These are phyloP conservation scores for Moxostoma hubbsi DNA, from an alignment of 2,797 vertebrate genomes.

Conservation along the genomic window DNA sequence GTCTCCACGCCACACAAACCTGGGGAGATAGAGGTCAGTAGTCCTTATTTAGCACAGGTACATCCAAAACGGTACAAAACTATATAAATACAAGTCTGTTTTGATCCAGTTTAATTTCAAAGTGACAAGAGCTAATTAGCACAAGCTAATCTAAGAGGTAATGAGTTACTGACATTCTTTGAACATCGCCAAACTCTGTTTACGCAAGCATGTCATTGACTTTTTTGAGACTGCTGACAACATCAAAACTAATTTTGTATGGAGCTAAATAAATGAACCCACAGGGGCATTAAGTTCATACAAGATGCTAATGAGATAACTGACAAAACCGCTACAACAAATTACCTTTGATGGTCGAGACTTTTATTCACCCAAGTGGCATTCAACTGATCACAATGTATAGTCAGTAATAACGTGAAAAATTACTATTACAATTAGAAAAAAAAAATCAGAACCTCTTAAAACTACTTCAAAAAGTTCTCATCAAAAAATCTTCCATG, in stretches of 20 bases:
- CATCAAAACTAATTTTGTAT: constrained; percentile 28
- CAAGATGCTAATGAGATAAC: constrained; percentile 55
- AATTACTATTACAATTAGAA: no score
- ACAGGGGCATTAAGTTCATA: not conserved
- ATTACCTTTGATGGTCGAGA: constrained; percentile 25
- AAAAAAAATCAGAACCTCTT: no score
- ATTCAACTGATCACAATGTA: no score
- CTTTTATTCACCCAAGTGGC: no score
- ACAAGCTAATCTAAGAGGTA: not conserved
- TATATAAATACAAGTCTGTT: not conserved
- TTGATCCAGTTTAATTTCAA: not conserved
- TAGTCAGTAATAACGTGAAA: no score
- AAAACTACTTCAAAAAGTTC: no score
- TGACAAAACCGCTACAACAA: constrained; percentile 46
- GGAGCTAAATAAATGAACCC: not conserved
- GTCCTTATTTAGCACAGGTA: not conserved
- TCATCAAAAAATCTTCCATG: no score
- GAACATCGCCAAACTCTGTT: not conserved
- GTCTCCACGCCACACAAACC: constrained; percentile 14
- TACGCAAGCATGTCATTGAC: not conserved
- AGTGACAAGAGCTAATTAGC: constrained; percentile 13
- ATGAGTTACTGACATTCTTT: not conserved
- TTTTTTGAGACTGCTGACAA: constrained; percentile 1
- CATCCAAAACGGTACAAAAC: not conserved
- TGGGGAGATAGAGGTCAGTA: constrained; percentile 14